Percentiles rank a stretch among this genome's conserved stretches.
Evolutionary conservation across 1,140 invertebrate genomes (phyloP).

Genomic region (Harlomillsia oculata): DNA sequence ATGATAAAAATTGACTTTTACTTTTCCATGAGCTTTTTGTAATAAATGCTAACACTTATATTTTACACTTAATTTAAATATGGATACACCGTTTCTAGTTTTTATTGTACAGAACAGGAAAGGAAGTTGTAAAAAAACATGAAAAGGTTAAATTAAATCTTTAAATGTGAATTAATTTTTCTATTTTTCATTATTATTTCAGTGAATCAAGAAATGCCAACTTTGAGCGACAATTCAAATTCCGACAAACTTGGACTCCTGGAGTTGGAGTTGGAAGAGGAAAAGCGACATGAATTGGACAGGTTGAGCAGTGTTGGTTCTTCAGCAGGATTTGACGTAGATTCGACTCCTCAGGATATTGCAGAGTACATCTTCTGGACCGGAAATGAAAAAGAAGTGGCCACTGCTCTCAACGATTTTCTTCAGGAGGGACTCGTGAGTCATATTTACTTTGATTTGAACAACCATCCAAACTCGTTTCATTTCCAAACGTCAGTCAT

Average conservation of each 20-base stretch:
- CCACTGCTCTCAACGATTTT: slow-evolving; percentile 60
- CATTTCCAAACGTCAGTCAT: too few relatives aligned
- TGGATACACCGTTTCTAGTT: too few relatives aligned
- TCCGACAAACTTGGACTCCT: not conserved
- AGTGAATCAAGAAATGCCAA: slow-evolving; percentile 19
- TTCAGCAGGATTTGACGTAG: not conserved
- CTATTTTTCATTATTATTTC: not conserved
- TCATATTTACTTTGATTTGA: slow-evolving; percentile 6
- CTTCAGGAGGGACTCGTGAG: slow-evolving; percentile 59
- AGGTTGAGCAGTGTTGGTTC: not conserved
- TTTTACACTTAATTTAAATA: too few relatives aligned
- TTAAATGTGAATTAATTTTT: too few relatives aligned
- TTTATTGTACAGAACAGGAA: too few relatives aligned
- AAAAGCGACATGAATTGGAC: not conserved
- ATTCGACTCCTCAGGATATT: slow-evolving; percentile 33
- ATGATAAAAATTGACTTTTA: too few relatives aligned
- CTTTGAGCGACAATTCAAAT: slow-evolving; percentile 22
- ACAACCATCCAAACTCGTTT: not conserved
- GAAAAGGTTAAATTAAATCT: too few relatives aligned
- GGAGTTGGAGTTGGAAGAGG: not conserved
- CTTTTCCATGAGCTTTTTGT: too few relatives aligned
- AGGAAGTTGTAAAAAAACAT: too few relatives aligned
- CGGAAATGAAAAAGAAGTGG: slow-evolving; percentile 62
- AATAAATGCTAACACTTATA: too few relatives aligned
- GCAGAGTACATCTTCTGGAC: slow-evolving; percentile 70